These are phyloP conservation scores for Palythoa grandiflora DNA, from an alignment of 92 coral and sea anemone species.

Conservation along the genomic window DNA sequence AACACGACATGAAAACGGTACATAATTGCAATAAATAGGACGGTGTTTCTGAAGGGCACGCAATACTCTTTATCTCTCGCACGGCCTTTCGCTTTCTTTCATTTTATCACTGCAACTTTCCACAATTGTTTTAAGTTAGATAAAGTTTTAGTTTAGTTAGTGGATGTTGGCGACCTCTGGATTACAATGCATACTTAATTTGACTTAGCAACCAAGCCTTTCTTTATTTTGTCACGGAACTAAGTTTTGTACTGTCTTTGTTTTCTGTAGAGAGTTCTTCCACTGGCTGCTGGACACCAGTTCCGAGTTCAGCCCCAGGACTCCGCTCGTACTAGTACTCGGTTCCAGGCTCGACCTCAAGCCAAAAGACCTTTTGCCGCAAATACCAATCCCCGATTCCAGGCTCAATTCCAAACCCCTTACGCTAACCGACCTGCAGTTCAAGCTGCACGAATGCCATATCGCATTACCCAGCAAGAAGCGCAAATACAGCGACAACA, in stretches of 20 bases:
- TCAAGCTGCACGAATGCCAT: not conserved
- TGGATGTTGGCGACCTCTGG: no score
- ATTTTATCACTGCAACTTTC: no score
- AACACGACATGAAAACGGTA: no score
- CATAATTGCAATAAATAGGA: no score
- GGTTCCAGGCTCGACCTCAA: conserved; percentile 8
- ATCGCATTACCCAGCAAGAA: not conserved
- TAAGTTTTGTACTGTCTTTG: not conserved
- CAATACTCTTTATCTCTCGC: no score
- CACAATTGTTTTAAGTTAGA: no score
- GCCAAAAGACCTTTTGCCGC: not conserved
- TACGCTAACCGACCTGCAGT: not conserved
- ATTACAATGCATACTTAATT: no score
- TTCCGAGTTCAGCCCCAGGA: conserved; percentile 20
- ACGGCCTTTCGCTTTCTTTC: no score
- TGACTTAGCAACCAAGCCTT: no score
- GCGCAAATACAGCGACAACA: not conserved
- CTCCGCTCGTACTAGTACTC: not conserved
- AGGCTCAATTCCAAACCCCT: conserved; percentile 1
- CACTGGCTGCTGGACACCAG: not conserved
- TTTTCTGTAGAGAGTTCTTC: not conserved
- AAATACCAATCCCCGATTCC: not conserved
- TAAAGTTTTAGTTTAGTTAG: no score
- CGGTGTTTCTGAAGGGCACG: no score
- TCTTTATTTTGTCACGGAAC: no score